phyloP scores from a whole-genome alignment of 2,888 invertebrate species.

The Thyatira batis region DNA sequence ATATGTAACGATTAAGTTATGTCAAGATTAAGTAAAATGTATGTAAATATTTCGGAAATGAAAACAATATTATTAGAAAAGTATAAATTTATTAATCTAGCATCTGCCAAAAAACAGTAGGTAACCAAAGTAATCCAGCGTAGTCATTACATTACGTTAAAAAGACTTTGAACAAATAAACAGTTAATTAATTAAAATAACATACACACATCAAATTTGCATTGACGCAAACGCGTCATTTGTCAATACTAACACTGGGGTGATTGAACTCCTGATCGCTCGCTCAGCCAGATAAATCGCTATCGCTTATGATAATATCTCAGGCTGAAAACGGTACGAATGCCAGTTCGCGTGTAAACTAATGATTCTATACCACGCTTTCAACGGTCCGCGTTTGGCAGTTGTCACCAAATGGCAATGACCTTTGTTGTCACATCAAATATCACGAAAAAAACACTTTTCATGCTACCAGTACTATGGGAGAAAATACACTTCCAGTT shows the following conservation, averaged over 20 bases:
- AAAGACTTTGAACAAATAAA: no score
- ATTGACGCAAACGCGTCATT: constrained; percentile 5
- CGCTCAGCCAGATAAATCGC: constrained; percentile 5
- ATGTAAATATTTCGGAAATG: no score
- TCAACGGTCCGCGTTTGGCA: constrained; percentile 31
- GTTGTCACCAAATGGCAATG: constrained; percentile 31
- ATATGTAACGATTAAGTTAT: no score
- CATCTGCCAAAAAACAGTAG: no score
- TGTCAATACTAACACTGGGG: background rate
- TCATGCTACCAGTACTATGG: constrained; percentile 12
- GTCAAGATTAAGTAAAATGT: no score
- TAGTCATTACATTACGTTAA: no score
- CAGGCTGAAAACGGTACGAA: constrained; percentile 12
- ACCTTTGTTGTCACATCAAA: constrained; percentile 16
- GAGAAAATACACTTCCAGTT: background rate
- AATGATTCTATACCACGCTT: constrained; percentile 42
- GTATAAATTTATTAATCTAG: no score
- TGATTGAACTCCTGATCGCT: background rate
- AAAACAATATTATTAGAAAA: no score
- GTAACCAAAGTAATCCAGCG: no score
- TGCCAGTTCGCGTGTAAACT: constrained; percentile 39
- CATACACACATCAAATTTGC: background rate
- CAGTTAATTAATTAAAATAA: no score
- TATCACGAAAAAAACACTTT: constrained; percentile 9
- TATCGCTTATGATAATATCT: constrained; percentile 8